Conservation (phyloP, 1,140 invertebrate genomes). For the Drosophila kurseongensis region DNA sequence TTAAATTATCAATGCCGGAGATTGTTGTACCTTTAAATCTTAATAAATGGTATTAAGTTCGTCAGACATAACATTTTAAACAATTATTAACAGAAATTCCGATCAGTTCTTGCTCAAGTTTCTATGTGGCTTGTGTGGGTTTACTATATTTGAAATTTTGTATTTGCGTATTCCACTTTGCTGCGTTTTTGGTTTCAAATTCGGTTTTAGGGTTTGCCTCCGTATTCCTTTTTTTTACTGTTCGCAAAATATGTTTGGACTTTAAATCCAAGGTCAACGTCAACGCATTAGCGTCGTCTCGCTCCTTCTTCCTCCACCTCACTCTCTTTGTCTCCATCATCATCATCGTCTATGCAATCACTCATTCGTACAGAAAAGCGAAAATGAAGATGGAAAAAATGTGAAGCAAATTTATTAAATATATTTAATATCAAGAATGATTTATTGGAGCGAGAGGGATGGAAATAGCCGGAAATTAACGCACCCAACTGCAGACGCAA, state of each 20-base stretch:
- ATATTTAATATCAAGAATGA: constrained; percentile 27
- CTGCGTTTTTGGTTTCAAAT: constrained; percentile 54
- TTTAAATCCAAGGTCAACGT: constrained; percentile 64
- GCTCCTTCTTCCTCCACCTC: neutral
- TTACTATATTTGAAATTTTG: constrained; percentile 16
- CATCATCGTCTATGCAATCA: constrained; percentile 54
- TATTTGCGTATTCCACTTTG: constrained; percentile 37
- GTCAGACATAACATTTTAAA: too few relatives aligned
- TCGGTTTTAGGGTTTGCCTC: constrained; percentile 41
- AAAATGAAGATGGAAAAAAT: constrained; percentile 22
- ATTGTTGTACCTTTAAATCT: too few relatives aligned
- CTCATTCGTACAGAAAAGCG: constrained; percentile 45
- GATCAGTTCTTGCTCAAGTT: neutral
- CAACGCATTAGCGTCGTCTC: constrained; percentile 57
- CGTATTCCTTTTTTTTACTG: constrained; percentile 20
- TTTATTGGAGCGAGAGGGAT: constrained; percentile 11
- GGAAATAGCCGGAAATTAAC: constrained; percentile 42
- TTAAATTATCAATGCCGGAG: too few relatives aligned
- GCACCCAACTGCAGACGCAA: constrained; percentile 40
- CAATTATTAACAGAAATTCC: neutral
- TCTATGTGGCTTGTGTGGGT: neutral
- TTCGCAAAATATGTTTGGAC: constrained; percentile 54
- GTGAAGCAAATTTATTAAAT: constrained; percentile 31
- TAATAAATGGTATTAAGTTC: too few relatives aligned
- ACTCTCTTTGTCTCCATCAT: neutral